phyloP scores from a whole-genome alignment of 2,888 invertebrate species.

The Eilema caniola region DNA sequence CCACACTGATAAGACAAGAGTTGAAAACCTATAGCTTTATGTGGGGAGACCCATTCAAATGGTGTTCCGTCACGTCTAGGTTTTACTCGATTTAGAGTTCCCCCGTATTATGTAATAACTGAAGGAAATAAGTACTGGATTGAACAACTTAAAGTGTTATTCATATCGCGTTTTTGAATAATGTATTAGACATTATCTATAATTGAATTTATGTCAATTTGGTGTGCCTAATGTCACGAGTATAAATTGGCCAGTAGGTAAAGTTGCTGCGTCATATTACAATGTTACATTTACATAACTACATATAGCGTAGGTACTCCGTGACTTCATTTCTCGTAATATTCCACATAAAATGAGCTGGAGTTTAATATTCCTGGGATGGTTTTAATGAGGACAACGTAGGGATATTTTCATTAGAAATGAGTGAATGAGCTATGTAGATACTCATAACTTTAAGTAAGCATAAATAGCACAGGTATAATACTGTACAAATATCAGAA shows the following conservation, averaged over 20 bases:
- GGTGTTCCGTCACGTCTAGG: too few relatives aligned
- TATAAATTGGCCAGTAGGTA: background rate
- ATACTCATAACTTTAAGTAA: background rate
- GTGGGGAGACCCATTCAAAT: too few relatives aligned
- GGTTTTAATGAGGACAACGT: slow-evolving; percentile 11
- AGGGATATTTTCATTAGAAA: background rate
- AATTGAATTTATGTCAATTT: background rate
- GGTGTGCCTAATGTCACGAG: background rate
- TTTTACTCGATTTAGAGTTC: too few relatives aligned
- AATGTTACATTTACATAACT: background rate
- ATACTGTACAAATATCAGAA: too few relatives aligned
- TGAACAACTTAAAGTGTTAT: background rate
- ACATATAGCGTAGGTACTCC: background rate
- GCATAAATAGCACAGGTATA: too few relatives aligned
- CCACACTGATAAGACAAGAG: too few relatives aligned
- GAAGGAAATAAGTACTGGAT: too few relatives aligned
- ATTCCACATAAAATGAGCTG: slow-evolving; percentile 7
- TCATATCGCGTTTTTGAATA: background rate
- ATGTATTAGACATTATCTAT: background rate
- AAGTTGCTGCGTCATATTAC: background rate
- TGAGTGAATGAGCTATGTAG: background rate
- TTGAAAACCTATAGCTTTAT: too few relatives aligned
- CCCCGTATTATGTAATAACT: too few relatives aligned
- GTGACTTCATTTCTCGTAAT: background rate
- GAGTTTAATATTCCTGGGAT: slow-evolving; percentile 13